Evolutionary conservation across 2,888 invertebrate genomes (phyloP).

Genomic region (Dorcus hopei): DNA sequence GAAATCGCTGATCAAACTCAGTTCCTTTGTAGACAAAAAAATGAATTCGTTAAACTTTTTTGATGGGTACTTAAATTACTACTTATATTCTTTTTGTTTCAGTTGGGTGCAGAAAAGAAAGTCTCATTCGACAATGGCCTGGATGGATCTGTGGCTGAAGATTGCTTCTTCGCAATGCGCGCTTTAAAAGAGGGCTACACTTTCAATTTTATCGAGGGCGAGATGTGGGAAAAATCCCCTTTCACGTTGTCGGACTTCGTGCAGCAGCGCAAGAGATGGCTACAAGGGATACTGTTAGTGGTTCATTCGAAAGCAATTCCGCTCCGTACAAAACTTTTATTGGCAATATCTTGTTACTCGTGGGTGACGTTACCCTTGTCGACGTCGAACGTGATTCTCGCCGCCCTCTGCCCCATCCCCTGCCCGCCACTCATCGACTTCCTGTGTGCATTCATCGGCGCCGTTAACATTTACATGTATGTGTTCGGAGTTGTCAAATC

Average conservation of each 20-base stretch:
- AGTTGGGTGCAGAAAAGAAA: slow-evolving; percentile 85
- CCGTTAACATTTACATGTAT: slow-evolving; percentile 96
- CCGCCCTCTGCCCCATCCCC: slow-evolving; percentile 81
- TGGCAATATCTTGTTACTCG: slow-evolving; percentile 88
- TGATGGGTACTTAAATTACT: too few species aligned
- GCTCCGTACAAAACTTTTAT: slow-evolving; percentile 70
- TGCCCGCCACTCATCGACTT: slow-evolving; percentile 82
- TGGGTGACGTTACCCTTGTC: slow-evolving; percentile 95
- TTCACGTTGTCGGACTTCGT: slow-evolving; percentile 93
- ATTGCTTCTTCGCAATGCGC: slow-evolving; percentile 96
- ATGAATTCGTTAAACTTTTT: too few species aligned
- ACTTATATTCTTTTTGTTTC: slow-evolving; percentile 38
- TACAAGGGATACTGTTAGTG: slow-evolving; percentile 86
- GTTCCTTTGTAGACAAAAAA: too few species aligned
- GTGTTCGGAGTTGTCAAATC: slow-evolving; percentile 96
- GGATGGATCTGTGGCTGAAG: slow-evolving; percentile 97
- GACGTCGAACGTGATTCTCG: slow-evolving; percentile 83
- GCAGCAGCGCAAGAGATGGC: slow-evolving; percentile 95
- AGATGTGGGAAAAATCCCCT: slow-evolving; percentile 98
- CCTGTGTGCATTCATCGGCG: slow-evolving; percentile 86
- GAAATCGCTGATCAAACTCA: too few species aligned
- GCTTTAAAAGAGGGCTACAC: slow-evolving; percentile 87
- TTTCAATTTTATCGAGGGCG: slow-evolving; percentile 95
- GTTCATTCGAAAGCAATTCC: slow-evolving; percentile 85
- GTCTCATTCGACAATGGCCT: slow-evolving; percentile 95